Base-by-base conservation (phyloP, 2,797 vertebrate genomes). In the Apogon hyalosoma region DNA sequence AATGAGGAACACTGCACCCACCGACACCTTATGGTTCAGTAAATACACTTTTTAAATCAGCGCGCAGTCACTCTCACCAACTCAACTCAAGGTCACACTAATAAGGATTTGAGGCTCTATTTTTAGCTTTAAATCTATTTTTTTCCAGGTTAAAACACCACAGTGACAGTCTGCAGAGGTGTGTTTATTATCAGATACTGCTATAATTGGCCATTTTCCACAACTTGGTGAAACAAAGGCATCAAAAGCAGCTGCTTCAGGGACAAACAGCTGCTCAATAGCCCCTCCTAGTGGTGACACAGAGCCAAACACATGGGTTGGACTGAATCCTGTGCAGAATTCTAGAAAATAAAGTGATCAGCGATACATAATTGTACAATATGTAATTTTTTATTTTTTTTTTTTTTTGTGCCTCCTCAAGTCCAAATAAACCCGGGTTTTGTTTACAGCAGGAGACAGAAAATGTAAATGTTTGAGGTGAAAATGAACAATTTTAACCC, bases 241-340 rank as follows among this genome's bases (percentile, higher is more conserved):
- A 24, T 42, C 21, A 12, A 57, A 3, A 54, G 21, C 12, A 63
- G 11, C 24, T 36, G 41, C 19, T 1, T 7, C 11, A 45, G 40
- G 16, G 11, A 7, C 4, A 47, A 33, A 59, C 2, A 51, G 61
- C 21, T 76, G 76, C 83, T 90, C 77, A 77, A 81, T 31, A 83
- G 73, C 58, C 1, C 87, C 90, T 12, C 83, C 77, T 70, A 50
- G 80, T 90, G 91, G 87, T 58, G 31, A 6, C 31, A 33, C 6
- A 33, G 7, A 33, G 31, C 3, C 7, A 33, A 33, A 33, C 31
- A 33, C 31, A 33, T 33, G 31, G 7, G 7, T 33, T 33, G 31
- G 31, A 33, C 31, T 33, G 31, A 33, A 33, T 8, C 31, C 7
- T 33, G 31, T 7, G 31, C 31, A 6, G 6, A 33, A 33, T 33